Evolutionary conservation across 2,888 invertebrate species (phyloP).

Genomic region (Callinectes sapidus): DNA sequence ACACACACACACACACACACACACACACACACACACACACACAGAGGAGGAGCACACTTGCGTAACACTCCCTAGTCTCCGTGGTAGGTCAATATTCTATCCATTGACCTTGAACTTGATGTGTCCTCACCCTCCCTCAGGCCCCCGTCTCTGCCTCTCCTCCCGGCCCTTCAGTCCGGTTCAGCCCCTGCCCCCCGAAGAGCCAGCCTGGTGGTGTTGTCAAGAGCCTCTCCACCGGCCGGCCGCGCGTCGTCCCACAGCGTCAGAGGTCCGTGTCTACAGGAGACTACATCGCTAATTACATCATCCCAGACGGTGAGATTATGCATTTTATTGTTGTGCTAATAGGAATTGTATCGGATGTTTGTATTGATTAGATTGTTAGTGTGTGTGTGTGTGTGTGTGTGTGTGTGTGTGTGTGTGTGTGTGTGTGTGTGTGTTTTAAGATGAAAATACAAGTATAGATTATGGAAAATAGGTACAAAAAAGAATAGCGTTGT

Average conservation of each 20-base stretch:
- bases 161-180: neutral
- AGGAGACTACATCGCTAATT: constrained; percentile 57
- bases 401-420: neutral
- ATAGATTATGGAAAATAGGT: neutral
- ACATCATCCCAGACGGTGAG: constrained; percentile 58
- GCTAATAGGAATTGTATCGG: too few species aligned
- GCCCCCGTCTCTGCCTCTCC: neutral
- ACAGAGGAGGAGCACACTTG: neutral
- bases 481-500: neutral
- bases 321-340: neutral
- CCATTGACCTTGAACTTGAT: neutral
- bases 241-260: neutral
- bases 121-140: neutral
- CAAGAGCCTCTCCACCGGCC: neutral
- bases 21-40: constrained; percentile 21
- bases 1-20: constrained; percentile 23
- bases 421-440: neutral
- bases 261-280: constrained; percentile 51
- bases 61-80: neutral
- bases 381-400: neutral
- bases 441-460: neutral
- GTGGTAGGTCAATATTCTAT: neutral
- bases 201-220: neutral
- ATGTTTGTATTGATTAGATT: too few species aligned
- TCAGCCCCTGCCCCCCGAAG: constrained; percentile 12